Evolutionary conservation across 2,888 invertebrate species (phyloP).

Genomic region (Cephus pygmeus): DNA sequence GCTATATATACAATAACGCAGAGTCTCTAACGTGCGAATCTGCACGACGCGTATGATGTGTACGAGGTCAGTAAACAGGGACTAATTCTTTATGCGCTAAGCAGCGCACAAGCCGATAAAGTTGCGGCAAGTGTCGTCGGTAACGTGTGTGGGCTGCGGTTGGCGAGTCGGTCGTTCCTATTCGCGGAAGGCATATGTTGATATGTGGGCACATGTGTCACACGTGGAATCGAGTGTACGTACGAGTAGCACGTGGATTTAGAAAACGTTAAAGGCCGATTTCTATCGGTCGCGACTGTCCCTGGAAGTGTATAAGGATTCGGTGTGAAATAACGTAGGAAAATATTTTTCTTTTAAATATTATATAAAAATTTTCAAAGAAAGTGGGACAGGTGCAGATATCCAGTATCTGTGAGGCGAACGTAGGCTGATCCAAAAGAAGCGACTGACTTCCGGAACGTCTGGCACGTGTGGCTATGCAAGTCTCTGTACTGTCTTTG

Average conservation of each 20-base stretch:
- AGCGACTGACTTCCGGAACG: background rate
- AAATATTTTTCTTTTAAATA: background rate
- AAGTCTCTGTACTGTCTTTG: background rate
- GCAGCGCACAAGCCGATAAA: slow-evolving; percentile 58
- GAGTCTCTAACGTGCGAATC: background rate
- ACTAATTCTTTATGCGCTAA: slow-evolving; percentile 60
- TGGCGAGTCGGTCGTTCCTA: slow-evolving; percentile 37
- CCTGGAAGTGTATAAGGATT: background rate
- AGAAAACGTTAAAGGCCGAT: background rate
- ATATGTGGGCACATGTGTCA: background rate
- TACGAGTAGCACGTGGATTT: background rate
- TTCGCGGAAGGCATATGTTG: background rate
- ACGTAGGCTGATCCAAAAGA: background rate
- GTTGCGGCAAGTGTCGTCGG: slow-evolving; percentile 46
- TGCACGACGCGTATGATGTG: slow-evolving; percentile 41
- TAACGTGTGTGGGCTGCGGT: slow-evolving; percentile 44
- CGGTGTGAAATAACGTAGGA: background rate
- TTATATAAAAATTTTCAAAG: background rate
- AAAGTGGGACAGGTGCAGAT: background rate
- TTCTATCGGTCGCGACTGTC: background rate
- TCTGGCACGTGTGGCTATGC: background rate
- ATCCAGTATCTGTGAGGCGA: background rate
- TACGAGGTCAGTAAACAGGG: slow-evolving; percentile 49
- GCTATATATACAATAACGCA: background rate
- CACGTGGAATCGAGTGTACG: background rate